Conservation (phyloP, 1,140 invertebrate species). For the Chironomus tepperi region DNA sequence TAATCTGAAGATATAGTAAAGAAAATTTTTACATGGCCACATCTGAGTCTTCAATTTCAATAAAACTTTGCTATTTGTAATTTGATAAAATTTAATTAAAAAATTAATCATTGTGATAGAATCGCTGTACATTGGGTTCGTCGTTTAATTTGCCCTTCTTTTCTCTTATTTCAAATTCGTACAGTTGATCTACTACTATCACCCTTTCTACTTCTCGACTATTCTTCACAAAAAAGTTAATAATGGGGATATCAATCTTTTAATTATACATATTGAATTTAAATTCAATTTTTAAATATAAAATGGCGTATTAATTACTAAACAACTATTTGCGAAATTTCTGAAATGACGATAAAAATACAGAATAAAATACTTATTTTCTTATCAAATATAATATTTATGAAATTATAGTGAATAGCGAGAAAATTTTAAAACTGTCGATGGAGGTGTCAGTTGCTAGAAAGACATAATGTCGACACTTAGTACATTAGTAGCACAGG, state of each 20-base stretch:
- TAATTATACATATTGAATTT: background rate
- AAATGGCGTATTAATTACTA: background rate
- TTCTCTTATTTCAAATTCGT: background rate
- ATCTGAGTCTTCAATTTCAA: slow-evolving; percentile 16
- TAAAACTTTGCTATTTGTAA: background rate
- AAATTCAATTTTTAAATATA: background rate
- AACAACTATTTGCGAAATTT: background rate
- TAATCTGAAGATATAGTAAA: background rate
- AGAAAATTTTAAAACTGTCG: slow-evolving; percentile 5
- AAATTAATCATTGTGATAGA: background rate
- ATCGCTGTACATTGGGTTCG: slow-evolving; percentile 15
- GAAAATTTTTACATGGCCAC: background rate
- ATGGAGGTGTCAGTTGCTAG: slow-evolving; percentile 20
- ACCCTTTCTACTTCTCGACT: background rate
- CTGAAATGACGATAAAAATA: too few species aligned
- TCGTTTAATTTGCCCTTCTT: background rate
- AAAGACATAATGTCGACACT: background rate
- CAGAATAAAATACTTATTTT: background rate
- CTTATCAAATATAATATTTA: background rate
- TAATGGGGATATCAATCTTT: background rate
- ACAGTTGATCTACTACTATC: slow-evolving; percentile 9
- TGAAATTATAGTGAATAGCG: slow-evolving; percentile 15
- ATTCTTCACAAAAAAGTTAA: background rate
- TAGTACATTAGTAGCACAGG: background rate
- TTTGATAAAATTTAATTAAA: background rate